A percentile compares a stretch with the other conserved stretches of the same genome.
Conservation (phyloP, 1,140 invertebrate genomes). For the Metopolophium dirhodum region DNA sequence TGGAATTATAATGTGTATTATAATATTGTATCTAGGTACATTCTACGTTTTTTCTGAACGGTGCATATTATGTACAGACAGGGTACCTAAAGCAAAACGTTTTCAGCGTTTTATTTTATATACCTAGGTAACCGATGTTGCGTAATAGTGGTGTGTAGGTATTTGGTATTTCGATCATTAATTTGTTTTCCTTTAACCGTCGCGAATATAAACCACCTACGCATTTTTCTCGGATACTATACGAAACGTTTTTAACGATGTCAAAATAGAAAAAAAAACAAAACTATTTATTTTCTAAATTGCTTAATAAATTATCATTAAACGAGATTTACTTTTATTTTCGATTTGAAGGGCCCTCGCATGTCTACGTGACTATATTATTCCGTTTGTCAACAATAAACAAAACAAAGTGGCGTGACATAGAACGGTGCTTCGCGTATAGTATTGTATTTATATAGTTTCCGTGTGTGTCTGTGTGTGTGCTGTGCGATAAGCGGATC, state of each 20-base stretch:
- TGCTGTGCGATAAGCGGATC: neutral
- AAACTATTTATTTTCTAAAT: neutral
- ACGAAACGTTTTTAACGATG: neutral
- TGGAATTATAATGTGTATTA: neutral
- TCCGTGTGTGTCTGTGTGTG: neutral
- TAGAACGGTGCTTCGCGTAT: neutral
- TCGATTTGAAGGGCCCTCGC: neutral
- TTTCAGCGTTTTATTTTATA: neutral
- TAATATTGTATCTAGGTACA: neutral
- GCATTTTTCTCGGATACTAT: neutral
- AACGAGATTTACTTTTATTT: neutral
- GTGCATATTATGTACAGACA: neutral
- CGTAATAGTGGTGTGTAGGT: neutral
- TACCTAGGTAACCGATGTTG: neutral
- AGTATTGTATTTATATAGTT: neutral
- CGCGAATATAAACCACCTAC: neutral
- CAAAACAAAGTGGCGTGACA: conserved; percentile 13
- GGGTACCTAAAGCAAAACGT: neutral
- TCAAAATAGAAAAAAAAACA: neutral
- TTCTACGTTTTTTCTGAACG: neutral
- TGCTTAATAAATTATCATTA: neutral
- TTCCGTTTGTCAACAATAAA: conserved; percentile 1
- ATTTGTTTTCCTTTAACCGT: neutral
- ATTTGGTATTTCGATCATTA: neutral
- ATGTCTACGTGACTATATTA: neutral